Percentiles rank a stretch among this genome's conserved stretches.
Evolutionary conservation across 2,113 vertebrate genomes (phyloP).

Genomic region (Perca schrenkii): DNA sequence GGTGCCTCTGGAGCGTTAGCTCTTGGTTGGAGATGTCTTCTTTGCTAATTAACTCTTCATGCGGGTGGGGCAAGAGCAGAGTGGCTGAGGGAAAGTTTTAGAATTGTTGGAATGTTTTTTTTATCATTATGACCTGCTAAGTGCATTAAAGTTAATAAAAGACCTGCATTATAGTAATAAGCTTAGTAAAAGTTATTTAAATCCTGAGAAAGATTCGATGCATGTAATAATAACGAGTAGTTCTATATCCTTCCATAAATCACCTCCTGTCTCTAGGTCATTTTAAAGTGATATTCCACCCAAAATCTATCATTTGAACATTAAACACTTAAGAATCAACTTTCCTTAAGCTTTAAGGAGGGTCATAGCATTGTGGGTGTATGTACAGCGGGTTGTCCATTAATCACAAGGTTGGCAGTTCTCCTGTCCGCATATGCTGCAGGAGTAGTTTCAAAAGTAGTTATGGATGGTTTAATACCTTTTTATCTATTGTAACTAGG

Average conservation of each 20-base stretch:
- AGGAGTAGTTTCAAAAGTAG: neutral
- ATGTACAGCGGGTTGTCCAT: neutral
- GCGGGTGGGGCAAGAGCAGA: neutral
- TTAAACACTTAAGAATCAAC: neutral
- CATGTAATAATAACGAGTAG: neutral
- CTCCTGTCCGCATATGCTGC: neutral
- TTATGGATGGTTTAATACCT: neutral
- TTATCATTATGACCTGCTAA: neutral
- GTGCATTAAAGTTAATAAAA: neutral
- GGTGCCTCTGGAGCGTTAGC: slow-evolving; percentile 45
- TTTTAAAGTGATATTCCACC: neutral
- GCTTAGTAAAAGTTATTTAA: neutral
- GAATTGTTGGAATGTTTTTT: neutral
- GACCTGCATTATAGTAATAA: neutral
- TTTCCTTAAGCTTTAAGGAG: neutral
- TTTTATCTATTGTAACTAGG: too few species aligned
- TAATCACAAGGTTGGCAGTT: neutral
- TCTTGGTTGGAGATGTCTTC: slow-evolving; percentile 53
- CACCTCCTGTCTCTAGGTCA: neutral
- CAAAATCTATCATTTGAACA: neutral
- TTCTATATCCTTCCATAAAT: neutral
- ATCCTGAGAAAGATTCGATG: too few species aligned
- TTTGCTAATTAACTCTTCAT: slow-evolving; percentile 55
- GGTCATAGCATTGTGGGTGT: neutral
- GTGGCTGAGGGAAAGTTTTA: neutral